Percentiles rank a stretch among this genome's conserved stretches.
These are phyloP conservation scores for Puntigrus tetrazona DNA, from an alignment of 2,113 vertebrate species.

Conservation along the genomic window DNA sequence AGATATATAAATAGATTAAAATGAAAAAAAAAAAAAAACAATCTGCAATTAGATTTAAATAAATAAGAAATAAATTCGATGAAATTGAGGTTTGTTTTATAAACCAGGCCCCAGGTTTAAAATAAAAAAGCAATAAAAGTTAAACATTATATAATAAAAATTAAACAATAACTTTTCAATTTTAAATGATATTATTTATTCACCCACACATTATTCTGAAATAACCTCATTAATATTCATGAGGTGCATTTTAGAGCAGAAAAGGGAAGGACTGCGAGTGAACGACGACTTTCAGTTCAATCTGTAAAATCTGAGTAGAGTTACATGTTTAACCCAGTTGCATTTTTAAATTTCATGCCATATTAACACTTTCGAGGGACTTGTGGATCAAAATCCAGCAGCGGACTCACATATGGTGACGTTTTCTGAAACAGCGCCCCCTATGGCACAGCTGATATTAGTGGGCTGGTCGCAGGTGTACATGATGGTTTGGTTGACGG, in stretches of 20 bases:
- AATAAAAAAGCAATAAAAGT: neutral
- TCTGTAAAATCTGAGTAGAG: too few species aligned
- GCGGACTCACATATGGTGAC: conserved; percentile 17
- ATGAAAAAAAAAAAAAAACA: neutral
- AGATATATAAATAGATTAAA: neutral
- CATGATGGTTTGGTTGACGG: neutral
- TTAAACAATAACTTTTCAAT: too few species aligned
- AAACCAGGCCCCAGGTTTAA: too few species aligned
- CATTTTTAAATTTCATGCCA: too few species aligned
- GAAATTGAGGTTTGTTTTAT: too few species aligned
- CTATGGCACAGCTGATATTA: conserved; percentile 46
- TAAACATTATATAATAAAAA: neutral
- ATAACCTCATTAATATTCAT: neutral
- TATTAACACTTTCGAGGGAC: neutral
- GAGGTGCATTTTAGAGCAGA: neutral
- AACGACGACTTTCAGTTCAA: neutral
- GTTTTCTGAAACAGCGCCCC: neutral
- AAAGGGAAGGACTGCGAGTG: neutral
- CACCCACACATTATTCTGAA: neutral
- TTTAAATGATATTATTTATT: neutral
- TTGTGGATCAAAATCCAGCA: neutral
- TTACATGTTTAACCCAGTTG: too few species aligned
- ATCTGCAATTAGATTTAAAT: neutral
- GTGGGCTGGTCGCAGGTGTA: conserved; percentile 4
- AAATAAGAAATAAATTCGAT: neutral